These are phyloP conservation scores for Enteromius mattozi DNA, from an alignment of 2,797 vertebrate species.

Conservation along the genomic window DNA sequence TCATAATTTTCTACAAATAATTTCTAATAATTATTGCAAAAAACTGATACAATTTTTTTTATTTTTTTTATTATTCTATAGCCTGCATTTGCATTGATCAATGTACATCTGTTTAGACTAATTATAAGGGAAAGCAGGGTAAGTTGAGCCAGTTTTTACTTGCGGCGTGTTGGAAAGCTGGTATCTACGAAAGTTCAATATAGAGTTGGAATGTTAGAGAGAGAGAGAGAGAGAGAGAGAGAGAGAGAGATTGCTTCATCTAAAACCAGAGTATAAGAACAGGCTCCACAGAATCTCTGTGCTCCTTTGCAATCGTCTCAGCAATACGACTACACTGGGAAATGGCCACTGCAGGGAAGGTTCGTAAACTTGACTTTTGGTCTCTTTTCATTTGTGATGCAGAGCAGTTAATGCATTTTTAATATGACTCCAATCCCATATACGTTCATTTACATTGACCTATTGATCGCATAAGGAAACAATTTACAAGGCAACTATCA, in stretches of 20 bases:
- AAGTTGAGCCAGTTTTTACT: too few species aligned
- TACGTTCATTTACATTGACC: not conserved
- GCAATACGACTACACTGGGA: constrained; percentile 14
- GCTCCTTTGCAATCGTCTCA: not conserved
- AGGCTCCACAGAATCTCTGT: not conserved
- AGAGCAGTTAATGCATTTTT: constrained; percentile 10
- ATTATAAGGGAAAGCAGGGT: too few species aligned
- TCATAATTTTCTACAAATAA: too few species aligned
- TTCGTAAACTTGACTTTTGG: constrained; percentile 57
- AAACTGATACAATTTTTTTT: too few species aligned
- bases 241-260: constrained; percentile 5
- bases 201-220: too few species aligned
- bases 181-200: too few species aligned
- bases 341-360: constrained; percentile 75
- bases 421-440: not conserved
- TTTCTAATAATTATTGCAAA: too few species aligned
- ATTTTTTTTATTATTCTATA: too few species aligned
- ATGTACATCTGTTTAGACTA: too few species aligned
- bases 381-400: constrained; percentile 2
- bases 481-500: too few species aligned
- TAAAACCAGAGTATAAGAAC: constrained; percentile 37
- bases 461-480: not conserved
- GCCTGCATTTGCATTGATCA: too few species aligned
- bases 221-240: not conserved
- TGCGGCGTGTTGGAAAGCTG: too few species aligned